Evolutionary conservation across 2,113 vertebrate genomes (phyloP), one percentile per base, ranked within the genome.

Genomic region (Xenus cinereus): DNA sequence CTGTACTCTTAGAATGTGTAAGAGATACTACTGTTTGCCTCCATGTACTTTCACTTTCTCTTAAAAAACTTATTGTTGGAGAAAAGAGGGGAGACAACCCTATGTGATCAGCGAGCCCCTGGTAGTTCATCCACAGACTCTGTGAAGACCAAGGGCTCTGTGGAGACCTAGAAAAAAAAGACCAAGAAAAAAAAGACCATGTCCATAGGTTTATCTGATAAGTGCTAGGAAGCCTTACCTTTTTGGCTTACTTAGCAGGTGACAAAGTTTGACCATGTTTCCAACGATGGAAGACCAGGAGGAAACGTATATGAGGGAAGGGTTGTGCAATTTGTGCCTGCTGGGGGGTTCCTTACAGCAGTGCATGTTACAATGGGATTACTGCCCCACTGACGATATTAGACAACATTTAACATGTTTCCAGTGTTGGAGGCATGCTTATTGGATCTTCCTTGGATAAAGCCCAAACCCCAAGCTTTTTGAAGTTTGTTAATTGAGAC

Each of bases 91-190:
- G 3, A 80, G 6, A 35, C 22, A 84, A 8, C 2, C 5, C 3
- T 18, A 3, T 56, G 28, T 37, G 22, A 26, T 23, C 0, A 2
- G 3, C 14, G 8, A 79, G 24, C 1, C 6, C 12, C 59, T 14
- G 4, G 10, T 10, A 56, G 4, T 27, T 79, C 22, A 39, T 28
- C 27, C 39, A 74, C 37, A 32, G 28, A 4, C 7, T 77, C 33
- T 4, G 0, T 10, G 39, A 15, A 51, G 28, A 41, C 10, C 1
- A 4, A 26, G 7, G 2, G 32, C 56, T 57, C 32, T 23, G 33
- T 35, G 22, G 57, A 35, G 14, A 59, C 30, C 30, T 48, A 41
- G 14, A 50, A 19, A 10, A 51, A 68, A 72, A 73, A n/a, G n/a
- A n/a, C n/a, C n/a, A n/a, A n/a, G n/a, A n/a, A n/a, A n/a, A n/a